A percentile compares a stretch with the other conserved stretches of the same genome.
Conservation (phyloP, 2,113 vertebrate species). For the Oenanthe oenanthe region DNA sequence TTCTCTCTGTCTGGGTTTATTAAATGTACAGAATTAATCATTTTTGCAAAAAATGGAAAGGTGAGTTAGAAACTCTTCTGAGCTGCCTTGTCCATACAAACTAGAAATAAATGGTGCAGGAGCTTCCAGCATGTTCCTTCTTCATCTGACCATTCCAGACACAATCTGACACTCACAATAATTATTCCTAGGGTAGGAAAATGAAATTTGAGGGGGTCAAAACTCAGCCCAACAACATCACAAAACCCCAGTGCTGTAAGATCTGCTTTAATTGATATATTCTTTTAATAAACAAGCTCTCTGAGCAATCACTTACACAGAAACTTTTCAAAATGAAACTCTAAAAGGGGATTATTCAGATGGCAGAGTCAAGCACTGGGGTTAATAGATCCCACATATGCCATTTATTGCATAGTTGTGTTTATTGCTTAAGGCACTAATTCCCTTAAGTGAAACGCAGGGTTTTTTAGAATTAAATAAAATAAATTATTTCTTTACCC, state of each 20-base stretch:
- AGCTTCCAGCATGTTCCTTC: not conserved
- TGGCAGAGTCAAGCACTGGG: not conserved
- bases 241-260: not conserved
- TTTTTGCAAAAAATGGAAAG: not conserved
- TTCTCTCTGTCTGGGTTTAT: not conserved
- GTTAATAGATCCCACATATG: conserved; percentile 62
- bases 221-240: not conserved
- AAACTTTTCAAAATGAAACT: not conserved
- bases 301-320: not conserved
- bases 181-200: not conserved
- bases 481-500: conserved; percentile 41
- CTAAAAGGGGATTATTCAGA: not conserved
- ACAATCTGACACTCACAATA: not conserved
- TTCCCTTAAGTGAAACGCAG: conserved; percentile 43
- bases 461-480: conserved; percentile 51
- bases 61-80: not conserved
- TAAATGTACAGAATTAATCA: not conserved
- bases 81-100: not conserved
- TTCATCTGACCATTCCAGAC: not conserved
- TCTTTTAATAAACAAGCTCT: not conserved
- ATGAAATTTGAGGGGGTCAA: not conserved
- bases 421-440: conserved; percentile 58
- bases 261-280: not conserved
- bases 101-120: not conserved
- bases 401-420: conserved; percentile 60